Percentiles rank a stretch among this genome's conserved stretches.
Conservation (phyloP, 2,888 invertebrate genomes). For the Lobophora halterata region DNA sequence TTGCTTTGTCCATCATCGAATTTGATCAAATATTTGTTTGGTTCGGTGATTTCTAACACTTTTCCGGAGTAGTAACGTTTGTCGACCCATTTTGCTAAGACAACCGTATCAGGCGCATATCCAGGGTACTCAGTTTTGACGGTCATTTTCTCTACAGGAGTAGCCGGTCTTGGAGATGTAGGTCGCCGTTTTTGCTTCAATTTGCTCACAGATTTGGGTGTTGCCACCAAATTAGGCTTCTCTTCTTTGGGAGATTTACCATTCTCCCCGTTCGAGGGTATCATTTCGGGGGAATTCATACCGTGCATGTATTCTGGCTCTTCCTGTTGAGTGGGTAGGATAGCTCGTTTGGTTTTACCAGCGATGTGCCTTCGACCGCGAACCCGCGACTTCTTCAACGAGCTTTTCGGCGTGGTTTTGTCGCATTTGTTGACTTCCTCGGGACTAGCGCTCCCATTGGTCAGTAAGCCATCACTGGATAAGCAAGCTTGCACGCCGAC, state of each 20-base stretch:
- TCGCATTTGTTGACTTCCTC: slow-evolving; percentile 67
- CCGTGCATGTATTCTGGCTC: slow-evolving; percentile 70
- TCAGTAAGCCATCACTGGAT: slow-evolving; percentile 50
- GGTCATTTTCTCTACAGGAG: slow-evolving; percentile 62
- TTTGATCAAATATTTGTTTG: slow-evolving; percentile 81
- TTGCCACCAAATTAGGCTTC: slow-evolving; percentile 58
- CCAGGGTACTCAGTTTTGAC: slow-evolving; percentile 64
- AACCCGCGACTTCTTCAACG: slow-evolving; percentile 67
- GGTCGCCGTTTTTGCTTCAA: slow-evolving; percentile 67
- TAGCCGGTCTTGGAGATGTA: slow-evolving; percentile 66
- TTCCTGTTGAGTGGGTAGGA: slow-evolving; percentile 68
- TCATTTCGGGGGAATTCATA: slow-evolving; percentile 76
- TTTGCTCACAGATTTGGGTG: slow-evolving; percentile 69
- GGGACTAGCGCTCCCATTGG: slow-evolving; percentile 71
- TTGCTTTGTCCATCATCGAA: slow-evolving; percentile 84
- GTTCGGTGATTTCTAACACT: slow-evolving; percentile 78
- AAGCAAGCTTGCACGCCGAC: slow-evolving; percentile 64
- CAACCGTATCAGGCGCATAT: slow-evolving; percentile 67
- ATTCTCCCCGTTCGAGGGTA: slow-evolving; percentile 62
- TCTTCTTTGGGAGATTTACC: slow-evolving; percentile 67
- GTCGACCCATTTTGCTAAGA: slow-evolving; percentile 85
- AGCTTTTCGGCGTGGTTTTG: slow-evolving; percentile 76
- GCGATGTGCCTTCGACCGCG: slow-evolving; percentile 69
- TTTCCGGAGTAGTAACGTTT: slow-evolving; percentile 84
- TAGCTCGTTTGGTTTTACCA: slow-evolving; percentile 67